Percentiles rank a stretch among this genome's conserved stretches.
Evolutionary conservation across 2,888 invertebrate species (phyloP).

Genomic region (Smittia aterrima): DNA sequence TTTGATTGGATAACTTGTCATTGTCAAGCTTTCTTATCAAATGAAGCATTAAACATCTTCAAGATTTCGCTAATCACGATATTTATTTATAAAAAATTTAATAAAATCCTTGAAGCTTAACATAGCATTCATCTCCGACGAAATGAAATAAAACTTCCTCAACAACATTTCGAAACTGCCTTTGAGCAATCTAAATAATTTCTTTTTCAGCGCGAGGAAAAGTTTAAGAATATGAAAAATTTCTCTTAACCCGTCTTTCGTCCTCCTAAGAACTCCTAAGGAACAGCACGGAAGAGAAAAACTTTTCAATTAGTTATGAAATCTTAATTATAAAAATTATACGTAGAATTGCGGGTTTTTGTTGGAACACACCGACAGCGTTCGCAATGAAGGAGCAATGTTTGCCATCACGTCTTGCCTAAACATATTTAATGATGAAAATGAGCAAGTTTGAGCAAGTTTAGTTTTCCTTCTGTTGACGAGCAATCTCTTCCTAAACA

Average conservation of each 20-base stretch:
- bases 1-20: background rate
- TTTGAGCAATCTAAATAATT: constrained; percentile 16
- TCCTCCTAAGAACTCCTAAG: background rate
- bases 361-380: background rate
- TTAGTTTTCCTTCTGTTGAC: background rate
- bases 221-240: background rate
- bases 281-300: background rate
- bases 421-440: background rate
- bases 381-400: background rate
- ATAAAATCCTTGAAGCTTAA: background rate
- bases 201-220: background rate
- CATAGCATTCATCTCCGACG: background rate
- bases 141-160: background rate
- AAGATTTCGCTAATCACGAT: background rate
- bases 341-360: constrained; percentile 21
- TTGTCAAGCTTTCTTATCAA: background rate
- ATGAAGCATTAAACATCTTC: background rate
- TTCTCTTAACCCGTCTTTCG: background rate
- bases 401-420: constrained; percentile 11
- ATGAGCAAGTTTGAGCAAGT: constrained; percentile 12
- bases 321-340: constrained; percentile 38
- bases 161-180: constrained; percentile 3
- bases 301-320: constrained; percentile 40
- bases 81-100: background rate
- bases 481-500: background rate